Evolutionary conservation across 2,113 vertebrate genomes (phyloP).

Genomic region (Nesoenas mayeri): DNA sequence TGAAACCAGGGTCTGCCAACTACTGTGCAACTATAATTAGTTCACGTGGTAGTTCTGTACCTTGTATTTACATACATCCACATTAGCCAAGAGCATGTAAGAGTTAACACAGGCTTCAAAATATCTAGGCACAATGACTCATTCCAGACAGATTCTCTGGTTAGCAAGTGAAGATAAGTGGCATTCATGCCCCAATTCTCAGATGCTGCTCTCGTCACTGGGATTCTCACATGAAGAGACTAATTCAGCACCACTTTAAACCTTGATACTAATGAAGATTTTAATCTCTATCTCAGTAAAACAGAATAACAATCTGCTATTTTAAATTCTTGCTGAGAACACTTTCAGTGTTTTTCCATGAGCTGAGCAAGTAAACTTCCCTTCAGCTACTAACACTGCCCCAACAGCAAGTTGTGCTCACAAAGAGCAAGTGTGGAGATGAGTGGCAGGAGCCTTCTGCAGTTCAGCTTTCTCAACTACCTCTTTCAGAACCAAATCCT

Average conservation of each 20-base stretch:
- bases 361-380: neutral
- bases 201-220: neutral
- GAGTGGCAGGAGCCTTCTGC: neutral
- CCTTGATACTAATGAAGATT: no score
- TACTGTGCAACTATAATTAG: neutral
- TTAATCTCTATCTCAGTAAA: neutral
- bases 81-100: neutral
- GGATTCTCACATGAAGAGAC: neutral
- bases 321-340: neutral
- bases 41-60: rapidly evolving
- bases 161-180: neutral
- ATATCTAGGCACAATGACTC: neutral
- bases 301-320: neutral
- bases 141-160: neutral
- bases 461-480: neutral
- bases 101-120: neutral
- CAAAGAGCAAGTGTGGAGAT: neutral
- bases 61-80: neutral
- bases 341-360: neutral
- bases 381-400: neutral
- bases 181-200: neutral
- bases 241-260: neutral
- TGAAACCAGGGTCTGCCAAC: neutral
- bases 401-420: neutral
- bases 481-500: neutral